A percentile compares a stretch with the other conserved stretches of the same genome.
These are phyloP conservation scores for Lophura nycthemera DNA, from an alignment of 2,113 vertebrate genomes.

Conservation along the genomic window DNA sequence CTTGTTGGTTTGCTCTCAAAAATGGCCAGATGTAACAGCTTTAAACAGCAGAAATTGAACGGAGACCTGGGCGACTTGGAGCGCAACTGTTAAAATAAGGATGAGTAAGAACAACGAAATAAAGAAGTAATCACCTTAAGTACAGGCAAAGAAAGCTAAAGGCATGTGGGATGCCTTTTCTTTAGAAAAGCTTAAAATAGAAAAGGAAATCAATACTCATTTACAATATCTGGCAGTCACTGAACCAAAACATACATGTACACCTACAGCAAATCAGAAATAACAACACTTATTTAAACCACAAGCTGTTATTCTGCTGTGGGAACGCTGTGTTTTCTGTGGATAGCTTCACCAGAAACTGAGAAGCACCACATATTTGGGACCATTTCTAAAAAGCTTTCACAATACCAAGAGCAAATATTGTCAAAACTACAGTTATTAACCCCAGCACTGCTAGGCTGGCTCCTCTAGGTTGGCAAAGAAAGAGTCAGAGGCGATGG, in stretches of 20 bases:
- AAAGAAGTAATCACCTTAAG: neutral
- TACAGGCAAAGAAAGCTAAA: neutral
- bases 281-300: slow-evolving; percentile 70
- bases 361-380: neutral
- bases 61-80: neutral
- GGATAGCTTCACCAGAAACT: slow-evolving; percentile 24
- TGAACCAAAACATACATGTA: slow-evolving; percentile 59
- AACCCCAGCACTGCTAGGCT: neutral
- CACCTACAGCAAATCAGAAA: slow-evolving; percentile 71
- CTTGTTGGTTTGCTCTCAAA: neutral
- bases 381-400: neutral
- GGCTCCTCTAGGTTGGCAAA: accelerated
- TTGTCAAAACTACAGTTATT: neutral
- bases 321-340: slow-evolving; percentile 46
- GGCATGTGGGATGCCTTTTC: slow-evolving; percentile 39
- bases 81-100: neutral
- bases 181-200: slow-evolving; percentile 30
- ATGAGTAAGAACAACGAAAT: neutral
- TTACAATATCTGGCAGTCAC: slow-evolving; percentile 57
- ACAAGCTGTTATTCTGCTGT: slow-evolving; percentile 72
- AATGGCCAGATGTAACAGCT: neutral
- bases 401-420: neutral
- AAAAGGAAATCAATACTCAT: slow-evolving; percentile 61
- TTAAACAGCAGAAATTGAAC: neutral
- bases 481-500: neutral